Base-by-base conservation (phyloP, 2,888 invertebrate genomes). In the Baccha elongata region DNA sequence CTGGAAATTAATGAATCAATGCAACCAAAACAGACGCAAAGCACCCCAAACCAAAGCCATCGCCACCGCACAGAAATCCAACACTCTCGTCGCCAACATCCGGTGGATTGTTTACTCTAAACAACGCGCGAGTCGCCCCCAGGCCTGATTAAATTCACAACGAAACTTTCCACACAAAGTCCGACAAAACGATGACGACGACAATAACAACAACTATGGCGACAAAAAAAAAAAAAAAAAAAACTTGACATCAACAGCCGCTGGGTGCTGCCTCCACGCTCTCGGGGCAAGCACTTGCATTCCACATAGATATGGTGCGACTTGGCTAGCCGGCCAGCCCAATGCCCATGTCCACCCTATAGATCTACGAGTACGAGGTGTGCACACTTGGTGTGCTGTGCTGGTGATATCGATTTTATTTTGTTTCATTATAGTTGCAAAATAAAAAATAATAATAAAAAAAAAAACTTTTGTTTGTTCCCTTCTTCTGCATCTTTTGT, bases 71-170 rank as follows among this genome's bases (percentile, higher is more conserved):
- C 81, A 71, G 69, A 81, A 83, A 83, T 72, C 42, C 48, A 76
- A 83, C 58, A 73, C 71, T 83, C 71, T 83, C 72, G 60, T 68
- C 78, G 83, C 68, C 72, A 78, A 83, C 83, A 78, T 83, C 83
- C 83, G 78, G 83, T 83, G 68, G 72, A 83, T 83, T 83, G 83
- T 83, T 83, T 83, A 83, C 78, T 72, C 29, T 60, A 62, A 76
- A 72, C 81, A 76, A 71, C 81, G 71, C 71, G 72, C 68, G 35
- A 68, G 32, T 73, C 78, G 62, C 78, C 83, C 72, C 64, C 83
- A 78, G 78, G 72, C 76, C 68, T 78, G 83, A 83, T 83, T 83
- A 72, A 72, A 78, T 83, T 83, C 83, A 78, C 72, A 83, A 83
- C 64, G 42, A 78, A 83, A 83, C 83, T 83, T 83, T 83, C 78